Evolutionary conservation across 2,888 invertebrate species (phyloP), one percentile per base, ranked within the genome.

Genomic region (Acronicta aceris): DNA sequence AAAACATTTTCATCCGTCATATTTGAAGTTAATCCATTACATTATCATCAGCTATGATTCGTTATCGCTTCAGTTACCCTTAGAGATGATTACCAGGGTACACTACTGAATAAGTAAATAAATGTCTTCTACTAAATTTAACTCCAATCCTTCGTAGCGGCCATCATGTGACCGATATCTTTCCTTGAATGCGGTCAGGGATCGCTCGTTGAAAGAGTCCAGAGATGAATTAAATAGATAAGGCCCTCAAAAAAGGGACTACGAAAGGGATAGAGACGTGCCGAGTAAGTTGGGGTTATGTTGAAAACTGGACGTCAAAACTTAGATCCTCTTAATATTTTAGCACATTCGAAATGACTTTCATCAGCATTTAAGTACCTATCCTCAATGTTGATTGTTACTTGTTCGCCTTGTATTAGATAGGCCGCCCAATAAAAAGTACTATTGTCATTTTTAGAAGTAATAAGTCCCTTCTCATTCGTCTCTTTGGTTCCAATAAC

Each of bases 51-150:
- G 65, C 58, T 40, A 74, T 72, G 72, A 81, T 83, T 79, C 65
- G 60, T 75, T 79, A 84, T 87, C 85, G 80, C 85, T 81, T 77
- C 82, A 86, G 85, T 83, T 82, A 85, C 87, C 88, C 87, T 82
- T 81, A 71, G 82, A 88, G 86, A 90, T 91, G 85, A 87, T 90
- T 89, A 89, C 88, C 87, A 81, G 74, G 54, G 83, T 84, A 81
- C 85, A 90, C 87, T 88, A 84, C 79, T 86, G 88, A 89, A 90
- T 85, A 83, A 82, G 81, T 92, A 90, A 92, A 92, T 93, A 92
- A 93, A 93, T 92, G 89, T 93, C 91, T 93, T 94, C 94, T 92
- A 91, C 87, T 94, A 92, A 94, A 94, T 94, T 94, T 91, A 93
- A 91, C 92, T 89, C 86, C 85, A 88, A 92, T 91, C 92, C 90